Percentiles rank a stretch among this genome's conserved stretches.
Evolutionary conservation across 2,113 vertebrate genomes (phyloP).

Genomic region (Calyptommatus sinebrachiatus): DNA sequence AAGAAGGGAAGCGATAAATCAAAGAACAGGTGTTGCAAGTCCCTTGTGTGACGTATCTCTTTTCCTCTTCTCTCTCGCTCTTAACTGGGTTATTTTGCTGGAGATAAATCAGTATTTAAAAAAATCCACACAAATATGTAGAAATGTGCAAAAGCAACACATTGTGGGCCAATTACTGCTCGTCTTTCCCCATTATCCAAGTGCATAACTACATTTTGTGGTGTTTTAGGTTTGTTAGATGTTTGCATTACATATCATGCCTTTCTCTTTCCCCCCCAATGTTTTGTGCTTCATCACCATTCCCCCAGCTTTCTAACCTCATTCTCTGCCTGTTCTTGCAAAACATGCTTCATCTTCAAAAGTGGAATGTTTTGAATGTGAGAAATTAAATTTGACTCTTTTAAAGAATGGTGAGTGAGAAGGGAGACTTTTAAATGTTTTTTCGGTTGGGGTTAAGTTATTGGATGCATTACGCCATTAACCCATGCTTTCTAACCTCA

Average conservation of each 20-base stretch:
- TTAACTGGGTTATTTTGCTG: slow-evolving; percentile 20
- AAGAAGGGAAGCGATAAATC: slow-evolving; percentile 29
- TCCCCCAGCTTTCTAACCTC: neutral
- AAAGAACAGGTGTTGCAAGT: slow-evolving; percentile 27
- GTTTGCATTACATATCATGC: neutral
- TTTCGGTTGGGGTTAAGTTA: too few relatives aligned
- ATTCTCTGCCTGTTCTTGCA: neutral
- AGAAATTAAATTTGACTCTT: neutral
- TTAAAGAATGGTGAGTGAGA: too few relatives aligned
- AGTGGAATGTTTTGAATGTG: neutral
- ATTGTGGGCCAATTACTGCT: neutral
- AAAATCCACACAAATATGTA: neutral
- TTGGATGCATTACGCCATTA: too few relatives aligned
- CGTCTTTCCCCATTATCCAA: neutral
- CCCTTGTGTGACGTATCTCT: neutral
- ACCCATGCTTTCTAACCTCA: too few relatives aligned
- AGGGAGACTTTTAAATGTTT: neutral
- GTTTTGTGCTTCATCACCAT: too few relatives aligned
- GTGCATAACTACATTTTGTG: neutral
- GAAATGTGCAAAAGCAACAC: neutral
- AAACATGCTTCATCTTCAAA: neutral
- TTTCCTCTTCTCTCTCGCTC: neutral
- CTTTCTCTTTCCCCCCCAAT: neutral
- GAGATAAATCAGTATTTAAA: neutral
- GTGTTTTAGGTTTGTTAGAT: neutral